Evolutionary conservation across 2,888 invertebrate genomes (phyloP), one percentile per base, ranked within the genome.

Genomic region (Proisotoma minuta): DNA sequence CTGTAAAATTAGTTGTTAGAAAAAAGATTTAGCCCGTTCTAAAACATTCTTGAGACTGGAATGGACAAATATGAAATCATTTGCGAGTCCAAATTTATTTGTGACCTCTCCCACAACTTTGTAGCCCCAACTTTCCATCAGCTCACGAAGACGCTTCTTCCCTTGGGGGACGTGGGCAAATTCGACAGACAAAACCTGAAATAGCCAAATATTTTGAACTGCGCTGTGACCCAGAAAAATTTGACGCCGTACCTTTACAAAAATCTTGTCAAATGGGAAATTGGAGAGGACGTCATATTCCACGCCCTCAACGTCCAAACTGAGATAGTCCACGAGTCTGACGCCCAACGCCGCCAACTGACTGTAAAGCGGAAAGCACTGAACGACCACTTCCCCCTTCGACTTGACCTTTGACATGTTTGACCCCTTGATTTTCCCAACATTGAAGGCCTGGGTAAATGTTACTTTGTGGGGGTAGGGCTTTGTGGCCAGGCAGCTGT

Each of bases 251-350:
- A 76, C 75, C 62, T 74, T 75, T 18, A 78, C 77, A 59, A 76
- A 66, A 12, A 79, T 67, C 59, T 75, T 75, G 28, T 78, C 75
- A 66, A 76, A 78, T 4, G 78, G 78, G 62, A 79, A 76, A 0
- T 78, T 77, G 51, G 73, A 68, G 1, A 79, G 67, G 4, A 79
- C 77, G 2, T 74, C 72, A 8, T 78, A 58, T 64, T 79, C 79
- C 27, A 73, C 73, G 1, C 79, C 78, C 68, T 78, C 79, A 8
- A 79, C 76, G 62, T 79, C 79, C 39, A 79, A 72, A 54, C 77
- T 77, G 65, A 79, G 77, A 66, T 77, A 78, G 69, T 79, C 78
- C 3, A 79, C 73, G 0, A 70, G 72, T 2, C 76, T 75, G 22
- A 74, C 74, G 61, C 77, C 76, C 12, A 78, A 70, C 1, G 78